A percentile compares a stretch with the other conserved stretches of the same genome.
phyloP scores from a whole-genome alignment of 2,113 vertebrate genomes.

The Addax nasomaculatus region DNA sequence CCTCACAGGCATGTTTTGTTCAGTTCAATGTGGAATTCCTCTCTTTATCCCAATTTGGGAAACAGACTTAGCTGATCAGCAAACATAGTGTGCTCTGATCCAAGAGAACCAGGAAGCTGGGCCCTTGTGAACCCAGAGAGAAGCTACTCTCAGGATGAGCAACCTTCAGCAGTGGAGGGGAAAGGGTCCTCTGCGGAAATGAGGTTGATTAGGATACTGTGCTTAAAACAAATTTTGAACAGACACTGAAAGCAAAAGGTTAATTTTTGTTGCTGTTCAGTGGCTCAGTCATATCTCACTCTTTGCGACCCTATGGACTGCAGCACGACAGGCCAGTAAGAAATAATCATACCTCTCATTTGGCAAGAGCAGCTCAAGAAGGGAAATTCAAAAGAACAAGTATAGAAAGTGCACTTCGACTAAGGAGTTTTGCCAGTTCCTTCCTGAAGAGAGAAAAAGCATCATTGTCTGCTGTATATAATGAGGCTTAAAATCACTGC shows the following conservation, averaged over 20 bases:
- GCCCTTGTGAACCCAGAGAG: background rate
- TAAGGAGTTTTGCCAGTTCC: background rate
- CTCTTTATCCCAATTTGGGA: background rate
- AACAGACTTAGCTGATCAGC: background rate
- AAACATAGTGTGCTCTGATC: background rate
- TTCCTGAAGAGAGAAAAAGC: background rate
- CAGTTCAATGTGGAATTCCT: background rate
- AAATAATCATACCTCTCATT: background rate
- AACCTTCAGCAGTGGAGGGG: background rate
- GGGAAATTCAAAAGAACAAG: background rate
- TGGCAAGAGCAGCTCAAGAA: background rate
- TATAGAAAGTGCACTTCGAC: background rate
- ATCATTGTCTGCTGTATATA: background rate
- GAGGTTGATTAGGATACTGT: background rate
- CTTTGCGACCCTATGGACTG: background rate
- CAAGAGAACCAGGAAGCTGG: background rate
- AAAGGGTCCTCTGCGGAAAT: background rate
- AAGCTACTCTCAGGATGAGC: background rate
- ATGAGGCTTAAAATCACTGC: background rate
- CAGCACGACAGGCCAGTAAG: background rate
- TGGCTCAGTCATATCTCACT: background rate
- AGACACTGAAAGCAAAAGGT: background rate
- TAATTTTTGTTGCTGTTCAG: background rate
- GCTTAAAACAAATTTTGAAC: background rate
- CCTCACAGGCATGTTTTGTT: background rate